Percentiles rank a stretch among this genome's conserved stretches.
phyloP scores from a whole-genome alignment of 2,888 invertebrate genomes.

The Celastrina argiolus region DNA sequence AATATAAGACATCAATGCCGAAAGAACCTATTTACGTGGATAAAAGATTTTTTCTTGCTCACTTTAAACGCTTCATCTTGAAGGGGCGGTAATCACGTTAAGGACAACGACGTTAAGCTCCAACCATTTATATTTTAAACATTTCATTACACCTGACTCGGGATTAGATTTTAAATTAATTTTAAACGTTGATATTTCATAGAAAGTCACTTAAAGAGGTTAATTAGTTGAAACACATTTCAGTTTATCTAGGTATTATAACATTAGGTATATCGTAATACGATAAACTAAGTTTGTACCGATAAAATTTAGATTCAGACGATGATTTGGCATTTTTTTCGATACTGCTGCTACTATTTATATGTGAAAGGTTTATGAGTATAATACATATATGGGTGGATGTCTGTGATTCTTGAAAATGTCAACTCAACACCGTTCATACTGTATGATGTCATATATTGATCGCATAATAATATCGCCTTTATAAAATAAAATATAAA shows the following conservation, averaged over 20 bases:
- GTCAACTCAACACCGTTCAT: too few species aligned
- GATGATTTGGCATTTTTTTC: too few species aligned
- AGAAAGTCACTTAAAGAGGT: neutral
- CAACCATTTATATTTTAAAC: conserved; percentile 23
- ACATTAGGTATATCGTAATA: too few species aligned
- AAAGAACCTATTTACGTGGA: conserved; percentile 30
- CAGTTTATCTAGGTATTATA: too few species aligned
- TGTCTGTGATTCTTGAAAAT: too few species aligned
- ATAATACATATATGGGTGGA: too few species aligned
- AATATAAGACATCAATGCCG: neutral
- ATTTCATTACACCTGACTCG: conserved; percentile 20
- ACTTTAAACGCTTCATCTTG: conserved; percentile 25
- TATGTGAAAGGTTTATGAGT: too few species aligned
- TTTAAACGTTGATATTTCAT: neutral
- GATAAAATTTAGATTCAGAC: too few species aligned
- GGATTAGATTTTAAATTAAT: conserved; percentile 14
- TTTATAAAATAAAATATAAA: neutral
- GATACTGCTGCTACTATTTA: too few species aligned
- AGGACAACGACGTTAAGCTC: conserved; percentile 21
- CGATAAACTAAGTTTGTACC: too few species aligned
- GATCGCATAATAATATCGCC: too few species aligned
- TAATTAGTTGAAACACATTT: neutral
- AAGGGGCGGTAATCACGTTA: conserved; percentile 57
- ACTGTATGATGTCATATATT: too few species aligned
- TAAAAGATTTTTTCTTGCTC: conserved; percentile 24